Conservation (phyloP, 2,113 vertebrate genomes). For the Amazona guildingii region DNA sequence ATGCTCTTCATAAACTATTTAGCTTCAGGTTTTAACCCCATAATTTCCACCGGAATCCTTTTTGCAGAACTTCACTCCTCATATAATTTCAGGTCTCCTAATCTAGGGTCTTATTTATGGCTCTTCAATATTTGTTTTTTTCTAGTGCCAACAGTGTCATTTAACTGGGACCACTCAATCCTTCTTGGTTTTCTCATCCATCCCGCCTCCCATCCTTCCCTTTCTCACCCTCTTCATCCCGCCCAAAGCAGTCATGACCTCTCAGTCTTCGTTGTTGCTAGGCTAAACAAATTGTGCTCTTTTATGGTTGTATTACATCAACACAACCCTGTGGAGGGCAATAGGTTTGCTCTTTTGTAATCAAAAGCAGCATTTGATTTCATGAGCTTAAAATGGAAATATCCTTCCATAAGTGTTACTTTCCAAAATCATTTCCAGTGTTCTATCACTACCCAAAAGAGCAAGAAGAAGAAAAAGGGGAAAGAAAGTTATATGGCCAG, state of each 20-base stretch:
- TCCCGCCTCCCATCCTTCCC: too few relatives aligned
- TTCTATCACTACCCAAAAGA: not conserved
- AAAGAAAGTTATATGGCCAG: not conserved
- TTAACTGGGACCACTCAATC: constrained; percentile 13
- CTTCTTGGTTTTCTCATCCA: not conserved
- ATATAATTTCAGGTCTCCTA: not conserved
- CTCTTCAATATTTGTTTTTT: not conserved
- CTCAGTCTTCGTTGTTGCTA: constrained; percentile 41
- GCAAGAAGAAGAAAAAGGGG: not conserved
- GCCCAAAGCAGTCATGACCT: not conserved
- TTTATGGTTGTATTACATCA: constrained; percentile 53
- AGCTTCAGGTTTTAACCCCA: not conserved
- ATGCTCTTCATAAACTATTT: not conserved
- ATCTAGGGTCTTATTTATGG: not conserved
- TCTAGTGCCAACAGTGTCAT: constrained; percentile 10
- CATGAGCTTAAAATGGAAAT: constrained; percentile 45
- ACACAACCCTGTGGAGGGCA: constrained; percentile 29
- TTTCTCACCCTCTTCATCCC: not conserved
- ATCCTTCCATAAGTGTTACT: not conserved
- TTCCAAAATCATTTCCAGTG: not conserved
- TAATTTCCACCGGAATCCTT: not conserved
- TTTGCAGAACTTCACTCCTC: not conserved
- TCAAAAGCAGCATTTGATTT: constrained; percentile 59
- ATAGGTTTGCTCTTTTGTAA: constrained; percentile 56
- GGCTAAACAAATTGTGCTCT: constrained; percentile 57